These are phyloP conservation scores for Drosophila arizonae DNA, from an alignment of 1,140 invertebrate genomes.

Conservation along the genomic window DNA sequence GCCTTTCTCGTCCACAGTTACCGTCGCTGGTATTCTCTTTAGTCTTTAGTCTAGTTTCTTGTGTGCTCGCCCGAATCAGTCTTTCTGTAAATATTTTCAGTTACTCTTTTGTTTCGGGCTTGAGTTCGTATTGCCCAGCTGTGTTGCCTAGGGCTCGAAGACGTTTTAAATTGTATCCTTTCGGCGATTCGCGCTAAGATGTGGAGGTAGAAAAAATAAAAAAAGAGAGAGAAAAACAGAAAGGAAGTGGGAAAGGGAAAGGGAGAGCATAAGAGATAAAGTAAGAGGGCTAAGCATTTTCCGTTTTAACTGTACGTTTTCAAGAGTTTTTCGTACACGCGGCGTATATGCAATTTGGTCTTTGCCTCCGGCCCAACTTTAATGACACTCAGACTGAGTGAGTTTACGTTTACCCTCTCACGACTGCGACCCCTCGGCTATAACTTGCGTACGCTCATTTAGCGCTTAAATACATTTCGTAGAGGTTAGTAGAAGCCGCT, in stretches of 20 bases:
- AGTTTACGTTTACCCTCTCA: slow-evolving; percentile 1
- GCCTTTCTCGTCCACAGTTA: too few species aligned
- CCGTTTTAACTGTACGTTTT: slow-evolving; percentile 25
- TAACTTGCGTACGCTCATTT: slow-evolving; percentile 46
- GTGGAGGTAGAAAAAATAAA: not conserved
- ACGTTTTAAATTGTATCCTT: slow-evolving; percentile 58
- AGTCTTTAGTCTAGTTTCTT: not conserved
- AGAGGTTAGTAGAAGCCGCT: slow-evolving; percentile 36
- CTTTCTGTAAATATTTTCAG: slow-evolving; percentile 4
- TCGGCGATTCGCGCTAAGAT: slow-evolving; percentile 48
- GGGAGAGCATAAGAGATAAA: not conserved
- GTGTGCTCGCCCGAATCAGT: not conserved
- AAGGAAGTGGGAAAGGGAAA: not conserved
- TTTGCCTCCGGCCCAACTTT: slow-evolving; percentile 24
- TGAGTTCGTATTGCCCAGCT: slow-evolving; percentile 16
- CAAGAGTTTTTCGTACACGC: slow-evolving; percentile 41
- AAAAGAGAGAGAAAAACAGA: not conserved
- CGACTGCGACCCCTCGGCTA: not conserved
- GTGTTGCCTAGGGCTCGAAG: slow-evolving; percentile 35
- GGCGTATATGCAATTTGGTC: slow-evolving; percentile 54
- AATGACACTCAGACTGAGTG: slow-evolving; percentile 30
- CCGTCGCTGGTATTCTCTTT: too few species aligned
- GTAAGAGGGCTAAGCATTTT: slow-evolving; percentile 24
- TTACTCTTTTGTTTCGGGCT: slow-evolving; percentile 18
- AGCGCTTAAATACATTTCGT: slow-evolving; percentile 49